Evolutionary conservation across 2,797 vertebrate species (phyloP), one percentile per base, ranked within the genome.

Genomic region (Sebastolobus altivelis): DNA sequence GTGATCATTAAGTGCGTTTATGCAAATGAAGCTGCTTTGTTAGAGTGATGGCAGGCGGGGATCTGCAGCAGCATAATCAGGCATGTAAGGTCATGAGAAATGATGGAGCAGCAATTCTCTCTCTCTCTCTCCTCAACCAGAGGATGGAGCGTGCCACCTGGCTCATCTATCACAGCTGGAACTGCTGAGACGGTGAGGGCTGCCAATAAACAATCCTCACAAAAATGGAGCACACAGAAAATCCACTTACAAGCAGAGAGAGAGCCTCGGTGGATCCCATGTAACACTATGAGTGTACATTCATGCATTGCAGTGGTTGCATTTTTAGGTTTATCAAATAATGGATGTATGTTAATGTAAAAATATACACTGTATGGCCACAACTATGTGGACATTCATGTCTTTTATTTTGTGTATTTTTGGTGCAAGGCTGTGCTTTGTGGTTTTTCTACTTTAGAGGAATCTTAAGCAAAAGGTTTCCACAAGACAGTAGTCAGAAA

Each of bases 121-220:
- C 60, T 54, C 88, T 69, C 66, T 60, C 77, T 72, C 77, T 69
- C 84, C 85, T 86, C 88, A 68, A 81, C 65, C 68, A 54, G 85
- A 81, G 90, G 88, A 93, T 88, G 80, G 91, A 94, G 91, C 67
- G 82, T 85, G 89, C 91, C 94, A 93, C 94, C 93, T 93, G 94
- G 90, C 91, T 92, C 93, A 95, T 95, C 93, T 92, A 93, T 95
- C 94, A 95, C 92, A 81, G 89, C 91, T 93, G 92, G 91, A 93
- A 93, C 86, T 93, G 93, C 93, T 94, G 93, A 95, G 92, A 93
- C 67, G 66, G 88, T 92, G 94, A 94, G 92, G 78, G 92, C 92
- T 95, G 94, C 92, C 94, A 95, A 94, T 94, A 94, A 94, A 93
- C 92, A 92, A 93, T 85, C 87, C 93, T 86, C 89, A 77, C 88